Base-by-base conservation (phyloP, 2,113 vertebrate species). In the Galemys pyrenaicus region DNA sequence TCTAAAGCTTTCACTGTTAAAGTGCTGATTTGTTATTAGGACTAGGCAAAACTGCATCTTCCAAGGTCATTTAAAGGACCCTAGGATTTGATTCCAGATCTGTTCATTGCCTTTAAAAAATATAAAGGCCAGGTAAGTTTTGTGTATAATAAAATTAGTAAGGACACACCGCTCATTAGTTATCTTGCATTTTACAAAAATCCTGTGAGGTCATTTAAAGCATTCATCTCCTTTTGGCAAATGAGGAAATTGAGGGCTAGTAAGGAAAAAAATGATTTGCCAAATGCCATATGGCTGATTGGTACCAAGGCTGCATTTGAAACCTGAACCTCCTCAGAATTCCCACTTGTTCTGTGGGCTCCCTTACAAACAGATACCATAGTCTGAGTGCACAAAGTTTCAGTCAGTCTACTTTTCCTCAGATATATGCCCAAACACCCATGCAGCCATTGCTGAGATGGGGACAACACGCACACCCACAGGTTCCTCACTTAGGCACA, bases 61-160 rank as follows among this genome's bases (percentile, higher is more conserved):
- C 16, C 58, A 65, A 58, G 16, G 11, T 80, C n/a, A 54, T 41
- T 68, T 56, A 87, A 82, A 79, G 62, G 58, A 82, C 32, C 5
- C 46, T 39, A 28, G 3, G 9, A 10, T 71, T 83, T 87, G n/a
- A 62, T n/a, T 94, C 15, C 28, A 88, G 30, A 26, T 79, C 16
- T 80, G 13, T 62, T 68, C 44, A 26, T 87, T 84, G 41, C 77
- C 70, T 78, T 83, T 73, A 46, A 73, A 89, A 93, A 91, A 58
- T 58, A 46, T 5, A 70, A 84, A 87, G 64, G 20, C 37, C 37
- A 58, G 28, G 5, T 58, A 85, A 39, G 28, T 10, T 62, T 88
- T 82, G 39, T 75, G 56, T 24, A 5, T 71, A 75, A 58, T 71
- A 58, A 94, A 87, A 67, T 70, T 87, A 86, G 35, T 71, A 51